Percentiles rank a stretch among this genome's conserved stretches.
Conservation (phyloP, 2,888 invertebrate genomes). For the Clistopyga incitator region DNA sequence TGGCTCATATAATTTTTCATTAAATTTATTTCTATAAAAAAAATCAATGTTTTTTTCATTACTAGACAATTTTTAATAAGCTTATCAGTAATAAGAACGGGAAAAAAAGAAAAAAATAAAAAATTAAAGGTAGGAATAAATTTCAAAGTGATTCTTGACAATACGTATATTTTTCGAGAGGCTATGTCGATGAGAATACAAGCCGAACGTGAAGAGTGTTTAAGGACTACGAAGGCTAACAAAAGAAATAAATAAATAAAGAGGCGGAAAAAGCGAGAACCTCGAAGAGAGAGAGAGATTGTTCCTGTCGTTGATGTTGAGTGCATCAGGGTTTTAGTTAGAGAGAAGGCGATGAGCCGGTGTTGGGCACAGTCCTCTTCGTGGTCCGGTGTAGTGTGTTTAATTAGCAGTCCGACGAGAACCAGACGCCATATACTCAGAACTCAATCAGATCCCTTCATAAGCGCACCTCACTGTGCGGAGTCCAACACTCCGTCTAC, state of each 20-base stretch:
- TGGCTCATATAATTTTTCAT: too few species aligned
- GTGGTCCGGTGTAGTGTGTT: slow-evolving; percentile 76
- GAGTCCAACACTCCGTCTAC: slow-evolving; percentile 44
- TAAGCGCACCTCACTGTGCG: slow-evolving; percentile 74
- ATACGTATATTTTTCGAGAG: background rate
- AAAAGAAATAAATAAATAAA: slow-evolving; percentile 48
- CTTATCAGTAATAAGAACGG: too few species aligned
- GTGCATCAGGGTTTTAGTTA: slow-evolving; percentile 64
- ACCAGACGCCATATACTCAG: slow-evolving; percentile 83
- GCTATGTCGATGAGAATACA: background rate
- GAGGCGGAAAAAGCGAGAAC: slow-evolving; percentile 41
- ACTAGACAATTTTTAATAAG: too few species aligned
- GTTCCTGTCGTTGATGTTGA: slow-evolving; percentile 62
- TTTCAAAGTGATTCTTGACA: background rate
- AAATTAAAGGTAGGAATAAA: background rate
- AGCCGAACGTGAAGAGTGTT: background rate
- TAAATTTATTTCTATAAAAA: too few species aligned
- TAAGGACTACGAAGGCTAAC: slow-evolving; percentile 19
- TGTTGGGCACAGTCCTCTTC: slow-evolving; percentile 60
- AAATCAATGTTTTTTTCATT: too few species aligned
- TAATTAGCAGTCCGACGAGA: slow-evolving; percentile 83
- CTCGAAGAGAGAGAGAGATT: slow-evolving; percentile 49
- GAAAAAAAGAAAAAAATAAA: too few species aligned
- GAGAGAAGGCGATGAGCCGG: slow-evolving; percentile 66
- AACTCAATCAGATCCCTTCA: slow-evolving; percentile 84